A percentile compares a stretch with the other conserved stretches of the same genome.
Conservation (phyloP, 2,888 invertebrate genomes). For the Trachelus iudaicus region DNA sequence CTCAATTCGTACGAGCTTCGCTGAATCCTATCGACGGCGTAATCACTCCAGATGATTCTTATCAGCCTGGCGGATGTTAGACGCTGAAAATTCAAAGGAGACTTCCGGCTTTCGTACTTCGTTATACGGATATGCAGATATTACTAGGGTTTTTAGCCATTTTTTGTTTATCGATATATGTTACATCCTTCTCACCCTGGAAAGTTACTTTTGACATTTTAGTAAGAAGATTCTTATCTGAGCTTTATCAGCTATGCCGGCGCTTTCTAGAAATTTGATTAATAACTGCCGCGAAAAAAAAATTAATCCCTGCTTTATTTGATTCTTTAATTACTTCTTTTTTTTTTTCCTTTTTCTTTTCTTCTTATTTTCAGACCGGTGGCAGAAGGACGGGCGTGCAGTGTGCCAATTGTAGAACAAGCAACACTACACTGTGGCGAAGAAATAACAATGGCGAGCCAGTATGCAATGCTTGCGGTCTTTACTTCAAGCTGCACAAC, state of each 20-base stretch:
- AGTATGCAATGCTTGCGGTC: constrained; percentile 99
- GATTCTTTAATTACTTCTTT: not conserved
- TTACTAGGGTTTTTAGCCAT: not conserved
- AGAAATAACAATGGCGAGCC: constrained; percentile 99
- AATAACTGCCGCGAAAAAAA: not conserved
- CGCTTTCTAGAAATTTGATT: not conserved
- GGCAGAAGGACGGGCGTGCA: constrained; percentile 72
- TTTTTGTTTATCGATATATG: not conserved
- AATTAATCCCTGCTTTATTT: not conserved
- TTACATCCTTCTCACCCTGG: not conserved
- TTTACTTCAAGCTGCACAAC: constrained; percentile 87
- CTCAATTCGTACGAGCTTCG: not conserved
- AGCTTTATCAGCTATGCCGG: not conserved
- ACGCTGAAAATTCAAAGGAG: not conserved
- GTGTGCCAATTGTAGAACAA: constrained; percentile 81
- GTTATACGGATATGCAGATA: not conserved
- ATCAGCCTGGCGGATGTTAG: not conserved
- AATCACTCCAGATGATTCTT: not conserved
- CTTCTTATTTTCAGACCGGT: constrained; percentile 44
- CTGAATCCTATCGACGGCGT: not conserved
- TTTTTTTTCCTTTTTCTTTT: constrained; percentile 8
- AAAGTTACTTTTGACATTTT: not conserved
- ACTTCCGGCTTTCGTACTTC: not conserved
- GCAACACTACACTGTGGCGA: constrained; percentile 94
- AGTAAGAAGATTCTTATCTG: not conserved